Evolutionary conservation across 2,113 vertebrate species (phyloP).

Genomic region (Nyctibius bracteatus): DNA sequence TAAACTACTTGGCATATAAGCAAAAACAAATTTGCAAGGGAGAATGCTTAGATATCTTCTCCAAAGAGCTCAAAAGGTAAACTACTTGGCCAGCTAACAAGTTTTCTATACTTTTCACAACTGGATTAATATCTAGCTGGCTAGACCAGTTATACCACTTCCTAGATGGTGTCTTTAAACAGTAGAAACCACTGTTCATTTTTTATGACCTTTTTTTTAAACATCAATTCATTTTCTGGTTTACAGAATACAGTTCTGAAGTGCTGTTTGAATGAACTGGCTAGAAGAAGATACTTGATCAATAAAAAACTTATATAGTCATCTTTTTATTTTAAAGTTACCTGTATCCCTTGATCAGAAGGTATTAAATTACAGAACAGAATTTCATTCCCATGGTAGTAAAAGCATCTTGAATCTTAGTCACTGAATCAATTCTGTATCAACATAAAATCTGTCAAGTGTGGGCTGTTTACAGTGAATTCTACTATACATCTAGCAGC

Average conservation of each 20-base stretch:
- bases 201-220: not conserved
- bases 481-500: constrained; percentile 16
- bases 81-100: not conserved
- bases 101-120: not conserved
- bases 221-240: not conserved
- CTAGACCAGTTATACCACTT: not conserved
- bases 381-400: not conserved
- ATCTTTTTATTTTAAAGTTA: not conserved
- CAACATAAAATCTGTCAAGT: constrained; percentile 28
- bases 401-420: not conserved
- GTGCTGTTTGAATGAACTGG: not conserved
- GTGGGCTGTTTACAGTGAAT: constrained; percentile 48
- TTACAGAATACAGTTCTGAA: not conserved
- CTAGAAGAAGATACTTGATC: not conserved
- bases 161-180: not conserved
- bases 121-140: not conserved
- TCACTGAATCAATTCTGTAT: not conserved
- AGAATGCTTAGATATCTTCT: not conserved
- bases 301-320: not conserved
- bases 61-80: not conserved
- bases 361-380: not conserved
- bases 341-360: not conserved
- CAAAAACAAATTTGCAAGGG: no score
- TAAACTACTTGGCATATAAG: not conserved
- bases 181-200: not conserved